These are phyloP conservation scores for Bombylius discolor DNA, from an alignment of 2,888 invertebrate species.

Conservation along the genomic window DNA sequence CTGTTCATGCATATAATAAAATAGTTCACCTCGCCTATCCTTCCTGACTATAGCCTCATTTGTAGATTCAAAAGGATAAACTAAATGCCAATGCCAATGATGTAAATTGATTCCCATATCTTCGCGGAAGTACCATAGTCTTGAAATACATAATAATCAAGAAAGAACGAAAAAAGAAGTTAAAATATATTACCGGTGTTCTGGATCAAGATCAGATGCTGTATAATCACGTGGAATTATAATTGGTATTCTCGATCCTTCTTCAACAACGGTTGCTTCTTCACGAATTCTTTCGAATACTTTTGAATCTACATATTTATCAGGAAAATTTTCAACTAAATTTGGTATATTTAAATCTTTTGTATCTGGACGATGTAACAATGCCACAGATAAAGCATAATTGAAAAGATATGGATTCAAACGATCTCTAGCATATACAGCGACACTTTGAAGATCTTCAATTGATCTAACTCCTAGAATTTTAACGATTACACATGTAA, in stretches of 20 bases:
- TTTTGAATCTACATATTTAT: conserved; percentile 45
- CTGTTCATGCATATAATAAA: conserved; percentile 66
- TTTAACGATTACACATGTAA: background rate
- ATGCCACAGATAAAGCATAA: conserved; percentile 58
- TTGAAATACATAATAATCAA: background rate
- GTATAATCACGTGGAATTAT: conserved; percentile 50
- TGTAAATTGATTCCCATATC: conserved; percentile 41
- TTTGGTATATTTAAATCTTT: conserved; percentile 42
- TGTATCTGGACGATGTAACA: conserved; percentile 50
- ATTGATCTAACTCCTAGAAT: conserved; percentile 43
- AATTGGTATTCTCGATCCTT: conserved; percentile 46
- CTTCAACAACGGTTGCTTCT: conserved; percentile 40
- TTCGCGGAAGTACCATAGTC: conserved; percentile 58
- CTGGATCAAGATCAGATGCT: conserved; percentile 54
- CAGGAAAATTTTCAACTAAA: conserved; percentile 47
- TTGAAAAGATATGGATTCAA: conserved; percentile 64
- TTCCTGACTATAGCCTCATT: conserved; percentile 42
- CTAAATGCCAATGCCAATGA: conserved; percentile 46
- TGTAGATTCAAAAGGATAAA: conserved; percentile 63
- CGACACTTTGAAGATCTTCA: conserved; percentile 50
- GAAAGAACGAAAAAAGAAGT: background rate
- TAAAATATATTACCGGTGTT: conserved; percentile 41
- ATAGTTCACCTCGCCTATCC: conserved; percentile 64
- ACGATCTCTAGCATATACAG: conserved; percentile 52
- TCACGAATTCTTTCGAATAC: conserved; percentile 43